Conservation (phyloP, 1,140 invertebrate species). For the Caenorhabditis remanei region DNA sequence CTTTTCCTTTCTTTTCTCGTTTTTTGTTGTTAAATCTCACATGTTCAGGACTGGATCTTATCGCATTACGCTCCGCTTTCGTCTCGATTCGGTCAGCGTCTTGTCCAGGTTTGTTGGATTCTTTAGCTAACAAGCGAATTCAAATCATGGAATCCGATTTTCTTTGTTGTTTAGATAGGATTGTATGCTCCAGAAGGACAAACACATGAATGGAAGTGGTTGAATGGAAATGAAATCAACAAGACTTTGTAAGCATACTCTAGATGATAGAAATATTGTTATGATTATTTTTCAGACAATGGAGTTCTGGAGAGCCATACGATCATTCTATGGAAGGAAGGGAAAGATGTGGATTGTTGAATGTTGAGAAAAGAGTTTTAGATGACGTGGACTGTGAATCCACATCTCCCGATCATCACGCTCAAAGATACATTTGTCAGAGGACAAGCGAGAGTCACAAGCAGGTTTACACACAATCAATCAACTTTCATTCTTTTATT, state of each 20-base stretch:
- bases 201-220: slow-evolving; percentile 49
- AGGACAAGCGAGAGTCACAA: slow-evolving; percentile 43
- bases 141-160: neutral
- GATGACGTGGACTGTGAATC: slow-evolving; percentile 47
- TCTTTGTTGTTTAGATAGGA: slow-evolving; percentile 23
- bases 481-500: neutral
- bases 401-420: slow-evolving; percentile 6
- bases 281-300: slow-evolving; percentile 4
- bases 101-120: slow-evolving; percentile 38
- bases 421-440: slow-evolving; percentile 44
- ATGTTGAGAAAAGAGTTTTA: slow-evolving; percentile 40
- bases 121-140: slow-evolving; percentile 3
- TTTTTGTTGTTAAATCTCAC: slow-evolving; percentile 31
- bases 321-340: slow-evolving; percentile 44
- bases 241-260: slow-evolving; percentile 1
- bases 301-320: slow-evolving; percentile 48
- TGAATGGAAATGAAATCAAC: slow-evolving; percentile 45
- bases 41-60: slow-evolving; percentile 55
- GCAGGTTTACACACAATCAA: slow-evolving; percentile 1
- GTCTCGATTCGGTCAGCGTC: slow-evolving; percentile 25
- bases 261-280: neutral
- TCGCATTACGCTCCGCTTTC: slow-evolving; percentile 52
- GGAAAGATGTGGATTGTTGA: slow-evolving; percentile 41
- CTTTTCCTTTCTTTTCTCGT: slow-evolving; percentile 6
- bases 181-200: slow-evolving; percentile 48